These are phyloP conservation scores for Syngnathus floridae DNA, from an alignment of 2,113 vertebrate genomes.

Conservation along the genomic window DNA sequence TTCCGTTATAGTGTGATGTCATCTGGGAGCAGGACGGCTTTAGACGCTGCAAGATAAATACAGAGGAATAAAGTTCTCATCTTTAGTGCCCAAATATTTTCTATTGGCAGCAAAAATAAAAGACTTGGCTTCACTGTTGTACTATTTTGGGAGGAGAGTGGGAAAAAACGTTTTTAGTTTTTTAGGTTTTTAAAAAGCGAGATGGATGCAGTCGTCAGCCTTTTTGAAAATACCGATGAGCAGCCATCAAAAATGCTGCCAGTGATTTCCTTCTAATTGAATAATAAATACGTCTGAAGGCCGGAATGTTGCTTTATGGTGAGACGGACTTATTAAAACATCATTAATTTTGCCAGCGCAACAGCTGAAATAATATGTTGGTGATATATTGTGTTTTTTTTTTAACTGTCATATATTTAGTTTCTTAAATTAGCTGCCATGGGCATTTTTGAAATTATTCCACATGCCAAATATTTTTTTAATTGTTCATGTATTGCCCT, in stretches of 20 bases:
- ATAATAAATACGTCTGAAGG: background rate
- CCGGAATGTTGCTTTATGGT: background rate
- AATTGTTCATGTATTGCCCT: background rate
- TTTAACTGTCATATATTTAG: too few relatives aligned
- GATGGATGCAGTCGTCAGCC: background rate
- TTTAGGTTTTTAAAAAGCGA: background rate
- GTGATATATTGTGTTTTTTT: background rate
- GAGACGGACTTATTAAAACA: background rate
- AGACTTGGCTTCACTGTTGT: too few relatives aligned
- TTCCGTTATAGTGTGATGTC: conserved; percentile 56
- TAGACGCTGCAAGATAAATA: conserved; percentile 8
- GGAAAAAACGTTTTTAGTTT: background rate
- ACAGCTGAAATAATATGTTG: background rate
- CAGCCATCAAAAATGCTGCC: background rate
- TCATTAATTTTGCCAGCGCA: background rate
- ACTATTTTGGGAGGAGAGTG: too few relatives aligned
- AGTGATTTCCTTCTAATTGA: background rate
- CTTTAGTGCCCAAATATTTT: too few relatives aligned
- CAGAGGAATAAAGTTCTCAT: background rate
- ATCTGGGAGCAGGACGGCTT: conserved; percentile 7
- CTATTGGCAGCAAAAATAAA: too few relatives aligned
- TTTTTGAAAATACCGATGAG: background rate
- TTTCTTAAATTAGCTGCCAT: too few relatives aligned
- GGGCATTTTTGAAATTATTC: too few relatives aligned
- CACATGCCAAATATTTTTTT: too few relatives aligned